Evolutionary conservation across 2,888 invertebrate genomes (phyloP).

Genomic region (Blastobasis lacticolella): DNA sequence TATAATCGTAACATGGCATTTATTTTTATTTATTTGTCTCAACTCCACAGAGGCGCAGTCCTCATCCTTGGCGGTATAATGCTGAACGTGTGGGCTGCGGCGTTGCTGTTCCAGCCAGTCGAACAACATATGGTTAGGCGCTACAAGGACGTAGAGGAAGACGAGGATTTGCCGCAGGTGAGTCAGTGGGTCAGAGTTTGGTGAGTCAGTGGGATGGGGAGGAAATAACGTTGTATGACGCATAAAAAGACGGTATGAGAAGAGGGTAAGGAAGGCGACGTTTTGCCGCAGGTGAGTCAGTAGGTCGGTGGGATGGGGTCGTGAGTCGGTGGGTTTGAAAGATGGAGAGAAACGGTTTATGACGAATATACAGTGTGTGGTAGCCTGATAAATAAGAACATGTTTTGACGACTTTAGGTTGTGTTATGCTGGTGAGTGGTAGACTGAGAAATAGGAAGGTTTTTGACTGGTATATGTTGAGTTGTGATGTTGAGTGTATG

Average conservation of each 20-base stretch:
- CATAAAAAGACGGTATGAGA: too few relatives aligned
- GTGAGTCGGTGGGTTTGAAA: not conserved
- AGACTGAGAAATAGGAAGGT: too few relatives aligned
- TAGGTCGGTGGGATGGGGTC: not conserved
- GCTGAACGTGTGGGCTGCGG: slow-evolving; percentile 88
- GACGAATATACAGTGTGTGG: too few relatives aligned
- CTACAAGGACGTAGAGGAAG: slow-evolving; percentile 58
- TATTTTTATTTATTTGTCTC: too few relatives aligned
- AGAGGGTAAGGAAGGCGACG: slow-evolving; percentile 59
- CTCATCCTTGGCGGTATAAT: slow-evolving; percentile 87
- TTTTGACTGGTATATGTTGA: too few relatives aligned
- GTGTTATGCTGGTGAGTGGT: too few relatives aligned
- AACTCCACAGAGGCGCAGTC: slow-evolving; percentile 79
- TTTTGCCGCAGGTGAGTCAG: slow-evolving; percentile 46
- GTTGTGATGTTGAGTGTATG: too few relatives aligned
- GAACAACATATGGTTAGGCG: slow-evolving; percentile 85
- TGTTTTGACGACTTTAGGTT: too few relatives aligned
- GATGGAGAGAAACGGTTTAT: too few relatives aligned
- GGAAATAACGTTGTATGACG: too few relatives aligned
- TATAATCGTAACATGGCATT: too few relatives aligned
- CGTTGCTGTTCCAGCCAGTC: slow-evolving; percentile 88
- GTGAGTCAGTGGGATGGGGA: not conserved
- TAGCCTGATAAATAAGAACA: too few relatives aligned
- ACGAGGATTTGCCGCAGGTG: slow-evolving; percentile 57
- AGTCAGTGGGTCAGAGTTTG: slow-evolving; percentile 12